These are phyloP conservation scores for Hystrix brachyura DNA, from an alignment of 2,113 vertebrate species.

Conservation along the genomic window DNA sequence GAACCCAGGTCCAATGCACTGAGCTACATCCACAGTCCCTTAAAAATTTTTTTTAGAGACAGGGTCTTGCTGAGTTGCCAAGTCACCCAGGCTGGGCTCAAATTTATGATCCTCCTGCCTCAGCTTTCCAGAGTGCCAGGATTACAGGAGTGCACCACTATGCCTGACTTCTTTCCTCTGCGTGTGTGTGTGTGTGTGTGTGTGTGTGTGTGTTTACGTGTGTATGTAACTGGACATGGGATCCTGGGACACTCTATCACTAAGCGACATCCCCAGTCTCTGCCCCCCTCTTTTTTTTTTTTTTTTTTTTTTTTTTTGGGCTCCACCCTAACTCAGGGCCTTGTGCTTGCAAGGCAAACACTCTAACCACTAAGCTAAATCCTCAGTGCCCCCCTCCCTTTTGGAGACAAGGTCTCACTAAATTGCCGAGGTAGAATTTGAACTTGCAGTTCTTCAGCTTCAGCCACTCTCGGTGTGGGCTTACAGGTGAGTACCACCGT, in stretches of 20 bases:
- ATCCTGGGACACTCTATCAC: background rate
- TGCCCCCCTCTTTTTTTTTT: background rate
- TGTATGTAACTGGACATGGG: background rate
- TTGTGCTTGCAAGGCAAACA: no score
- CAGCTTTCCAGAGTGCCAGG: background rate
- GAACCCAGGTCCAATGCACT: background rate
- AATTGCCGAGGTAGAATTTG: background rate
- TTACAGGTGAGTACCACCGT: background rate
- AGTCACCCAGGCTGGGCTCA: background rate
- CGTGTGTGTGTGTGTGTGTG: background rate
- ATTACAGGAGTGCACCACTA: background rate
- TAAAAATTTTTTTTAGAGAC: background rate
- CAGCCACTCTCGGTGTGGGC: background rate
- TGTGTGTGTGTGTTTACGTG: background rate
- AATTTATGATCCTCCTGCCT: background rate
- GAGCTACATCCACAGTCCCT: background rate
- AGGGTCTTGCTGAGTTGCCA: background rate
- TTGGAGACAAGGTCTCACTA: background rate
- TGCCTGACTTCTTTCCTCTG: background rate
- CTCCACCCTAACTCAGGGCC: no score
- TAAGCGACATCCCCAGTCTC: background rate
- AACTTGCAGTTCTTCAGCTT: background rate
- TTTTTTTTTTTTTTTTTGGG: no score
- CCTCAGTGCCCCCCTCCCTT: background rate
- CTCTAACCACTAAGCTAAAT: background rate